These are phyloP conservation scores for Clavelina lepadiformis DNA, from an alignment of 23 tunicate species.

Conservation along the genomic window DNA sequence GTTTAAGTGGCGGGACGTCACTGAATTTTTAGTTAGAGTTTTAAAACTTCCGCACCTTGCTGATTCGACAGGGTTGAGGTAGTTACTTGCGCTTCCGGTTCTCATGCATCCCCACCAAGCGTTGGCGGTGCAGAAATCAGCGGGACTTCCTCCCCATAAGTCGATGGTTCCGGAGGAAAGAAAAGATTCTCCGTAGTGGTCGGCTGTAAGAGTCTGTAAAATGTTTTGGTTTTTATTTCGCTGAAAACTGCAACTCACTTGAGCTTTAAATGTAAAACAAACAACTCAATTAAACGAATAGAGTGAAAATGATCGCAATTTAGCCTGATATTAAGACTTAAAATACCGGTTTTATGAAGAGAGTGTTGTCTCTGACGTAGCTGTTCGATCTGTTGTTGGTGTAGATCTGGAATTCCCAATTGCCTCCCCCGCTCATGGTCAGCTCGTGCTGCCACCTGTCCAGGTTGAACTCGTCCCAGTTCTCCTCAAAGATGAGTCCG, in stretches of 20 bases:
- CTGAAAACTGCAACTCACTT: no score
- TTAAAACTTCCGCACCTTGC: slow-evolving; percentile 34
- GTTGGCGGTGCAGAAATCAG: slow-evolving; percentile 58
- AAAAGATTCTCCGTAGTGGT: slow-evolving; percentile 36
- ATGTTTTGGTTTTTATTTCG: no score
- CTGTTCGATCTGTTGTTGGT: slow-evolving; percentile 84
- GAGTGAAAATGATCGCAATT: no score
- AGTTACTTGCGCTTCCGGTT: slow-evolving; percentile 30
- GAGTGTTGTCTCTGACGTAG: slow-evolving; percentile 77
- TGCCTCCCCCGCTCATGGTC: slow-evolving; percentile 87
- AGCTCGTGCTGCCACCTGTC: slow-evolving; percentile 79
- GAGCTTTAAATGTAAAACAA: no score
- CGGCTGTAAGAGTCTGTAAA: slow-evolving; percentile 32
- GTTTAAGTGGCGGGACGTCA: no score
- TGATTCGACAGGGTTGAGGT: slow-evolving; percentile 49
- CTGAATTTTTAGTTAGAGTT: no score
- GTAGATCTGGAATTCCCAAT: slow-evolving; percentile 81
- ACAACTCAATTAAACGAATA: no score
- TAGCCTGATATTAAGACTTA: no score
- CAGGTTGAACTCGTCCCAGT: slow-evolving; percentile 70
- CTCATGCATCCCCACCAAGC: slow-evolving; percentile 45
- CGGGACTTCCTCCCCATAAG: slow-evolving; percentile 55
- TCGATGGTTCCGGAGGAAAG: slow-evolving; percentile 30
- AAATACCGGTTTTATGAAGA: slow-evolving; percentile 74
- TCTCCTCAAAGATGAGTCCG: slow-evolving; percentile 83